Evolutionary conservation across 2,113 vertebrate genomes (phyloP), one percentile per base, ranked within the genome.

Genomic region (Aegotheles bennettii): DNA sequence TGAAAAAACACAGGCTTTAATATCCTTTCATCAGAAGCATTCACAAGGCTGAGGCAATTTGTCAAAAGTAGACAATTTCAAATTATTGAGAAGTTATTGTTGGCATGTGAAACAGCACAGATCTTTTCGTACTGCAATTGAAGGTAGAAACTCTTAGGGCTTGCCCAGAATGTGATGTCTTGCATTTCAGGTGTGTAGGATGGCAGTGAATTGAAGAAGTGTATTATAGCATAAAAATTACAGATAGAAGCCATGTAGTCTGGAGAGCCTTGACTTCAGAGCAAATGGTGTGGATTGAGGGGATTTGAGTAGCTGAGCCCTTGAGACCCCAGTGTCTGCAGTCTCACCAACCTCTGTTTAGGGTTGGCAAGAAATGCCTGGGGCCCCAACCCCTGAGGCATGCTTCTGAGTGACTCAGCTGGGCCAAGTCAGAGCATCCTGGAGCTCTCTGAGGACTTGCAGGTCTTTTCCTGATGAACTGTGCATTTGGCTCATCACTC

Each of bases 61-160:
- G 70, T 85, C 79, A 83, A 51, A 95, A 95, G 71, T 10, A 74
- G 47, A 70, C 38, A 40, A 63, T 84, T 94, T 96, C 15, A 51
- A 50, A 60, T 80, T 57, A 80, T n/a, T 90, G 60, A 79, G 38
- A 91, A 95, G 74, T 84, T 80, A 50, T 50, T 93, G 16, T 88
- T 2, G 3, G 16, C 36, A 5, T 86, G 28, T 93, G 79, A 90
- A 80, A 75, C 2, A 1, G n/a, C 57, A 60, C 40, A 79, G 40
- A 74, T 81, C 31, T 89, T 93, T 93, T 63, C 29, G 11, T 57
- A 50, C 25, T 57, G 35, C 24, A 40, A 33, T 20, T 45, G 61
- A 60, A 67, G 21, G 40, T 53, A 83, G 64, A 42, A 86, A 45
- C 23, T 86, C 33, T 29, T 80, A 61, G 48, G 43, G 11, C 19